Percentiles rank a stretch among this genome's conserved stretches.
Conservation (phyloP, 2,113 vertebrate genomes). For the Ptychochromis oligacanthus region DNA sequence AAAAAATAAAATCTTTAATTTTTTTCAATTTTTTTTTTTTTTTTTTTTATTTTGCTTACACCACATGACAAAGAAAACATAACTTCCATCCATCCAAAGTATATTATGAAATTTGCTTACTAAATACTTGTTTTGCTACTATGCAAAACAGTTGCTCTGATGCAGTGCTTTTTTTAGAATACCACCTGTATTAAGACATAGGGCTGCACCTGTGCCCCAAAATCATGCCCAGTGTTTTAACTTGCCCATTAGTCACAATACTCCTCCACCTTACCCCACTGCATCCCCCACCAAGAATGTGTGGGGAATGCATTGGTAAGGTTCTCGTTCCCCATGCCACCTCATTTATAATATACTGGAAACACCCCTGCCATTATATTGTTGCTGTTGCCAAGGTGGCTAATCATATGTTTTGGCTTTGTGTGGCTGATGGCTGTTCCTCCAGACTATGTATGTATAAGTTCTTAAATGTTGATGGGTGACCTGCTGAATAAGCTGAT, state of each 20-base stretch:
- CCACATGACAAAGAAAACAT: neutral
- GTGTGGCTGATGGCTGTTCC: neutral
- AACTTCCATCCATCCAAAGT: neutral
- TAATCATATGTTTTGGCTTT: conserved; percentile 30
- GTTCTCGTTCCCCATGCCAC: neutral
- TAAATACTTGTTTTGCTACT: neutral
- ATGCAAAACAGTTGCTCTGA: neutral
- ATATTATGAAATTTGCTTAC: neutral
- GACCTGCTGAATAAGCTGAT: conserved; percentile 31
- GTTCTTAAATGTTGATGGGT: conserved; percentile 19
- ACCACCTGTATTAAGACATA: neutral
- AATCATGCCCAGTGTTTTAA: neutral
- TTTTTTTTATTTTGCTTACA: neutral
- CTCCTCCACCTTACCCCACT: neutral
- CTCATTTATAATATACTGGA: neutral
- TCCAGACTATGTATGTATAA: conserved; percentile 15
- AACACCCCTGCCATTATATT: neutral
- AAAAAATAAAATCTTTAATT: too few relatives aligned
- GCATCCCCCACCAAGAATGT: neutral
- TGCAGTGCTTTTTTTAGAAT: neutral
- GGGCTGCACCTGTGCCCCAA: neutral
- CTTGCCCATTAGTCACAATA: neutral
- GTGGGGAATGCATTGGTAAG: too few relatives aligned
- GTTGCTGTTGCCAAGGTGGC: neutral
- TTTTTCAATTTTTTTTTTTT: too few relatives aligned